These are phyloP conservation scores for Aromia moschata DNA, from an alignment of 2,888 invertebrate genomes.

Conservation along the genomic window DNA sequence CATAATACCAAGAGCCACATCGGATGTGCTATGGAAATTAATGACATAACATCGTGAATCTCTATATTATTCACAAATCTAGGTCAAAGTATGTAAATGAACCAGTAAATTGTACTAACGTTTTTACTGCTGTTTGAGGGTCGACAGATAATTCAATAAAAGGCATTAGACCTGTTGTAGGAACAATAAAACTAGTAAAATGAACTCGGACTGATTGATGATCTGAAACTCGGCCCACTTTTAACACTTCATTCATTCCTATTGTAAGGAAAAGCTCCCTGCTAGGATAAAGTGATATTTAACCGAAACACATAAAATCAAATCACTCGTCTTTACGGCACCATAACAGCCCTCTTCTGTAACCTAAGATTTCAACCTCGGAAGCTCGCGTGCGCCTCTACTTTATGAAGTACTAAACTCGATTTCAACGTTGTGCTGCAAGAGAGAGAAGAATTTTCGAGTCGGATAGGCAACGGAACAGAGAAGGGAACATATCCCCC, in stretches of 20 bases:
- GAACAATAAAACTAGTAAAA: slow-evolving; percentile 22
- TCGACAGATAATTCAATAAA: not conserved
- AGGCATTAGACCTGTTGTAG: not conserved
- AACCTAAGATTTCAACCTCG: slow-evolving; percentile 63
- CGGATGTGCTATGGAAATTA: too few relatives aligned
- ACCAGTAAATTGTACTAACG: not conserved
- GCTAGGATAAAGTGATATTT: slow-evolving; percentile 61
- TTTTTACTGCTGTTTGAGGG: not conserved
- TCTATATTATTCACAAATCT: too few relatives aligned
- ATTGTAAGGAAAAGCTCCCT: slow-evolving; percentile 31
- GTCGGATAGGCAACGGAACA: slow-evolving; percentile 21
- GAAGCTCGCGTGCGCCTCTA: slow-evolving; percentile 63
- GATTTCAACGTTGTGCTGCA: slow-evolving; percentile 55
- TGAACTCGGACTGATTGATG: slow-evolving; percentile 25
- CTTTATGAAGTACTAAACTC: slow-evolving; percentile 65
- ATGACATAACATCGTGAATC: too few relatives aligned
- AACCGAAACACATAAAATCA: slow-evolving; percentile 64
- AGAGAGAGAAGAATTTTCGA: slow-evolving; percentile 29
- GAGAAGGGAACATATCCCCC: slow-evolving; percentile 51
- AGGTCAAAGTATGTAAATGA: not conserved
- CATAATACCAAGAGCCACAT: too few relatives aligned
- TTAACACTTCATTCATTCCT: slow-evolving; percentile 31
- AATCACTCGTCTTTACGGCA: slow-evolving; percentile 63
- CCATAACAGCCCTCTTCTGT: slow-evolving; percentile 62
- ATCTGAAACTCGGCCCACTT: slow-evolving; percentile 28